Evolutionary conservation across 2,888 invertebrate genomes (phyloP).

Genomic region (Nipponacmea schrenckii): DNA sequence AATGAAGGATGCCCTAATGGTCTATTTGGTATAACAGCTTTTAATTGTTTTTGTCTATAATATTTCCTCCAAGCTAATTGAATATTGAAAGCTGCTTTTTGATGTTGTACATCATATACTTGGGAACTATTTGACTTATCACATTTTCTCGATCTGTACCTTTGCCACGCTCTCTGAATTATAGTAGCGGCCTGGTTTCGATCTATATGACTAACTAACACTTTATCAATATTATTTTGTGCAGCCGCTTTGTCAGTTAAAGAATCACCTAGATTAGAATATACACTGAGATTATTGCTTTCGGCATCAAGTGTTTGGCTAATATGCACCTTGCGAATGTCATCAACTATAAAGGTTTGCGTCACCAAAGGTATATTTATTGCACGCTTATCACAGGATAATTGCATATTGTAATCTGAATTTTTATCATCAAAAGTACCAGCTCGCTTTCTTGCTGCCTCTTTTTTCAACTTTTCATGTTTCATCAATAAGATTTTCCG

Average conservation of each 20-base stretch:
- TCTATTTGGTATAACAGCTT: constrained; percentile 51
- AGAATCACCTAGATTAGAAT: constrained; percentile 23
- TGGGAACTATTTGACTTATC: not conserved
- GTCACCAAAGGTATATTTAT: too few species aligned
- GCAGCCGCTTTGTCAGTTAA: constrained; percentile 22
- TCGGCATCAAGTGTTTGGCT: too few species aligned
- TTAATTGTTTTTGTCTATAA: constrained; percentile 56
- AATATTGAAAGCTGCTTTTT: constrained; percentile 63
- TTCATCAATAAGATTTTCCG: constrained; percentile 65
- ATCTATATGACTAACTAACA: constrained; percentile 48
- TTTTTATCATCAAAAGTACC: too few species aligned
- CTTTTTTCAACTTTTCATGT: constrained; percentile 66
- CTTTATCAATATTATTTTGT: constrained; percentile 40
- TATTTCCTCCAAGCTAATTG: constrained; percentile 64
- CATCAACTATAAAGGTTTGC: too few species aligned
- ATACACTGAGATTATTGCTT: not conserved
- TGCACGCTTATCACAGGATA: too few species aligned
- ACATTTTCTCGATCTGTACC: constrained; percentile 33
- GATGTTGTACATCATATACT: constrained; percentile 57
- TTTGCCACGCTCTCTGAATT: constrained; percentile 61
- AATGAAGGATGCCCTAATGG: constrained; percentile 60
- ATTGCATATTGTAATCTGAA: too few species aligned
- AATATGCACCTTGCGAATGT: too few species aligned
- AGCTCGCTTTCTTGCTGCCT: constrained; percentile 58
- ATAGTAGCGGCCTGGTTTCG: constrained; percentile 47